phyloP scores from a whole-genome alignment of 2,113 vertebrate genomes.

The Austrofundulus limnaeus region DNA sequence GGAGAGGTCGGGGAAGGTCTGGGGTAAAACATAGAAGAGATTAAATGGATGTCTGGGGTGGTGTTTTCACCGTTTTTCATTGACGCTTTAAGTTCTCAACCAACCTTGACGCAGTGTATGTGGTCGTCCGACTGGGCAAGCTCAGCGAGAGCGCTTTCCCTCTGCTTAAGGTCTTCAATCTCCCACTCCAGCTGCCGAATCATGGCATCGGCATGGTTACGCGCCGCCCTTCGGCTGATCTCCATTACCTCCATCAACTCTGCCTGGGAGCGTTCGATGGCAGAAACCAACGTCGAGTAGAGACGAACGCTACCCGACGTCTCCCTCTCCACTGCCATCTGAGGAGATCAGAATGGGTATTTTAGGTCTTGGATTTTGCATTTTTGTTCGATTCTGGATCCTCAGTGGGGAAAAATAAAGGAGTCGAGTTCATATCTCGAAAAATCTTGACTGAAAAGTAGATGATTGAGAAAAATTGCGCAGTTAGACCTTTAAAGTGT shows the following conservation, averaged over 20 bases:
- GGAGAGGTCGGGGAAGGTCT: slow-evolving; percentile 56
- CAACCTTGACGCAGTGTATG: slow-evolving; percentile 64
- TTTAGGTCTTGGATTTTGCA: background rate
- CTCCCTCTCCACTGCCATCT: slow-evolving; percentile 63
- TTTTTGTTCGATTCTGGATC: background rate
- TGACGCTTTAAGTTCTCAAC: background rate
- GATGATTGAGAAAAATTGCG: background rate
- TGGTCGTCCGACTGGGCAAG: slow-evolving; percentile 63
- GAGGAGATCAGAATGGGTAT: background rate
- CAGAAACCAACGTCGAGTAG: slow-evolving; percentile 49
- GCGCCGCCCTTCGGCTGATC: slow-evolving; percentile 47
- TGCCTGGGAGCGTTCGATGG: slow-evolving; percentile 66
- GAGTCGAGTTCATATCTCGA: too few species aligned
- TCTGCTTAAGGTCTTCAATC: slow-evolving; percentile 57
- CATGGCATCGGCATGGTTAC: slow-evolving; percentile 59
- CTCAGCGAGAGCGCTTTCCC: slow-evolving; percentile 44
- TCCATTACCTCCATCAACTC: slow-evolving; percentile 71
- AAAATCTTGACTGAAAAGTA: background rate
- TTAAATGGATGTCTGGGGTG: background rate
- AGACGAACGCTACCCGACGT: slow-evolving; percentile 50
- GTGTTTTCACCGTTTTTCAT: background rate
- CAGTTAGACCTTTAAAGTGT: too few species aligned
- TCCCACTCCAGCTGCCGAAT: slow-evolving; percentile 73
- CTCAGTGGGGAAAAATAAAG: background rate
- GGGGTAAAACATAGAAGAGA: background rate